Evolutionary conservation across 2,797 vertebrate genomes (phyloP), one percentile per base, ranked within the genome.

Genomic region (Hylomyscus alleni): DNA sequence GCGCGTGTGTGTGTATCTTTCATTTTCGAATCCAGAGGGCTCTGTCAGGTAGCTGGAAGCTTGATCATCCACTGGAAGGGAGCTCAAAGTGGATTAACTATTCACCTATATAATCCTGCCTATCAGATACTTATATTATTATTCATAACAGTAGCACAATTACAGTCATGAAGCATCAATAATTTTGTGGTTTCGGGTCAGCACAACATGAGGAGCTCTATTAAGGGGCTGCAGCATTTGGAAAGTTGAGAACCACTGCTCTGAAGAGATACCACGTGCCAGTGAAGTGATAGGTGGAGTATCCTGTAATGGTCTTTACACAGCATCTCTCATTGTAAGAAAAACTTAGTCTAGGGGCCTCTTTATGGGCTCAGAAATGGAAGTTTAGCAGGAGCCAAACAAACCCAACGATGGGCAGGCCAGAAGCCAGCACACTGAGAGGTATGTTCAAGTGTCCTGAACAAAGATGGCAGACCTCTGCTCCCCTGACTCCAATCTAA

Each of bases 301-400:
- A 3, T 3, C 14, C 29, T 65, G 4, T 12, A 62, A 54, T 37
- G 20, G 17, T 37, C 15, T 17, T 31, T 40, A 72, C 0, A 0
- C 0, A n/a, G 11, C 37, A n/a, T 50, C 67, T 52, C 10, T 58
- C 1, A 4, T 50, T 2, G 0, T 1, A 4, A 31, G 26, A 52
- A 2, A 10, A 37, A 73, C 50, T 40, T 73, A 19, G 14, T 60
- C 73, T 58, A 11, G n/a, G 31, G 1, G 24, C 10, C 37, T 24
- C 31, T 69, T 24, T 56, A 37, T 1, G 1, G 22, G 6, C 17
- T 72, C 15, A 13, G 4, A 13, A n/a, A 69, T 40, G 29, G 6
- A n/a, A 58, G 0, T 13, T 26, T 9, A n/a, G 34, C 26, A 80
- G 34, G 44, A 9, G 3, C 2, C 5, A 17, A 40, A n/a, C 5